Evolutionary conservation across 2,113 vertebrate genomes (phyloP), one percentile per base, ranked within the genome.

Genomic region (Ornithorhynchus anatinus): DNA sequence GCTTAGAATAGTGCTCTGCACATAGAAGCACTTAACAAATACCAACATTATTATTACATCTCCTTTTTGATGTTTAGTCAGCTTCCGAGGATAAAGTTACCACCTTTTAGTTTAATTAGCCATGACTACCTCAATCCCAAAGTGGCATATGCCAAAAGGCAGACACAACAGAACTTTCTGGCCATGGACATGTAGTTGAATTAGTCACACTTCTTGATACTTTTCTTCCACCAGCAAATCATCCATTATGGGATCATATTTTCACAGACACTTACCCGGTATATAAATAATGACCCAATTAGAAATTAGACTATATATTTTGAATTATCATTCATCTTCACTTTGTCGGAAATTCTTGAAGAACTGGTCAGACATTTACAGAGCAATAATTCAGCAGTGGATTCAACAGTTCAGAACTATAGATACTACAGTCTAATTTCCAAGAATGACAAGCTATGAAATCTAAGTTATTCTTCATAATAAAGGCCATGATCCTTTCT

Each of bases 351-450:
- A 48, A 48, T 29, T n/a, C n/a, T n/a, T n/a, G n/a, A n/a, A n/a
- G n/a, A 80, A 78, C 87, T 78, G 81, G 64, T 57, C 59, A 64
- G 75, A 63, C 43, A 58, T 29, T 74, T 22, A 20, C 72, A 69
- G 72, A 81, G 81, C 35, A 22, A 59, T 54, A 72, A 39, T 11
- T 29, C 73, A 72, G 65, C 22, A 16, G 63, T 5, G 22, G 17
- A 15, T 42, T 10, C 48, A 63, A 62, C 76, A 69, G 72, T 16
- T 65, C 7, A 0, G 2, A 62, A 69, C 25, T 54, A 35, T 31
- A 62, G 59, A 63, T 59, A 8, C 0, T 44, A 36, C 50, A 54
- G 33, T 62, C 39, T 44, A 43, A 3, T 79, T 65, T 78, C 82
- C n/a, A n/a, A n/a, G n/a, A n/a, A n/a, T n/a, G n/a, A n/a, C n/a